Evolutionary conservation across 2,888 invertebrate genomes (phyloP).

Genomic region (Troglohyphantes excavatus): DNA sequence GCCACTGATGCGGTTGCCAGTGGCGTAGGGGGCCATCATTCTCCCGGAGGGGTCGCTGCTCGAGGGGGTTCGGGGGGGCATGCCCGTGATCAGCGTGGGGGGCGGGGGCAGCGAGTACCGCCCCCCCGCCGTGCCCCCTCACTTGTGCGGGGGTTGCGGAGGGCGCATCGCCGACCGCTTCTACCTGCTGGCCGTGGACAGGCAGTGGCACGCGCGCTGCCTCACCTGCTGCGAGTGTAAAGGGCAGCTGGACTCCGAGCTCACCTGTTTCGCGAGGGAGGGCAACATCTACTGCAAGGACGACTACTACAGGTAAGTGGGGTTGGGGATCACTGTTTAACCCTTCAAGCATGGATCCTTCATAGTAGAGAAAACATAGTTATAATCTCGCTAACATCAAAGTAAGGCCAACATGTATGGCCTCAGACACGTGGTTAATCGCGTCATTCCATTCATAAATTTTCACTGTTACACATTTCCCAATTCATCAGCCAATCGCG

Average conservation of each 20-base stretch:
- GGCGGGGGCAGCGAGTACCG: constrained; percentile 55
- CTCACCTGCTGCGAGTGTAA: constrained; percentile 95
- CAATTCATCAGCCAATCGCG: too few relatives aligned
- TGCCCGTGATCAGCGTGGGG: constrained; percentile 76
- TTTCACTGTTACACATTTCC: too few relatives aligned
- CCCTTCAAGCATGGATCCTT: too few relatives aligned
- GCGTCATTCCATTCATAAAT: too few relatives aligned
- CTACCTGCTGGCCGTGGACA: constrained; percentile 94
- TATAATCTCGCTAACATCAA: too few relatives aligned
- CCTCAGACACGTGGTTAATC: too few relatives aligned
- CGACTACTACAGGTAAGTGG: constrained; percentile 96
- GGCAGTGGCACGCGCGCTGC: constrained; percentile 96
- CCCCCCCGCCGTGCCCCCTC: constrained; percentile 48
- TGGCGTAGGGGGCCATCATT: neutral
- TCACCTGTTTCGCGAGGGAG: constrained; percentile 95
- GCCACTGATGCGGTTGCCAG: too few relatives aligned
- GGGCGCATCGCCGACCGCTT: constrained; percentile 92
- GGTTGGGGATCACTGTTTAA: too few relatives aligned
- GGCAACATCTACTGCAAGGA: constrained; percentile 98
- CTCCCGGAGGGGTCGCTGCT: neutral
- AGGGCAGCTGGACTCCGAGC: constrained; percentile 93
- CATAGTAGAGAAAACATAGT: too few relatives aligned
- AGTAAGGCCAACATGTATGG: too few relatives aligned
- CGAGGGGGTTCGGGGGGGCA: constrained; percentile 17
- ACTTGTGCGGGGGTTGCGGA: constrained; percentile 93